Evolutionary conservation across 2,797 vertebrate species (phyloP).

Genomic region (Rachycentron canadum): DNA sequence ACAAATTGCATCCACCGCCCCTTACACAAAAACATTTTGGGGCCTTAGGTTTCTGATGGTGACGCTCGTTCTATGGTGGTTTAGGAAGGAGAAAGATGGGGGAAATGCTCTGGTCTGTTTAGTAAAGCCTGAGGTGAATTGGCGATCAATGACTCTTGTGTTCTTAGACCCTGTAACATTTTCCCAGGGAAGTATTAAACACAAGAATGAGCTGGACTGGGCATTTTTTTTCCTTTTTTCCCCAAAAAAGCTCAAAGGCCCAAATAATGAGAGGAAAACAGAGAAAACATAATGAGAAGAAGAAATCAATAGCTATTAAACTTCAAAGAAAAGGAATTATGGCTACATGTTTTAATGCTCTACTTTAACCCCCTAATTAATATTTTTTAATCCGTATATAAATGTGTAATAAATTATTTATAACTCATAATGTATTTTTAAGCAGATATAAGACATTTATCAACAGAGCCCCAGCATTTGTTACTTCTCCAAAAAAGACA

Average conservation of each 20-base stretch:
- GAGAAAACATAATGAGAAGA: constrained; percentile 12
- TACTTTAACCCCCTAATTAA: too few species aligned
- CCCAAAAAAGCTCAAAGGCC: constrained; percentile 17
- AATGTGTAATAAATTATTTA: too few species aligned
- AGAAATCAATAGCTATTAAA: neutral
- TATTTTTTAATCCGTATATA: too few species aligned
- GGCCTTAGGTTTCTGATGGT: constrained; percentile 57
- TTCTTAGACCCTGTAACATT: constrained; percentile 60
- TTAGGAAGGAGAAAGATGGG: constrained; percentile 60
- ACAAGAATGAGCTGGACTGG: constrained; percentile 38
- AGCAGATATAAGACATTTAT: too few species aligned
- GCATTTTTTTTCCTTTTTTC: constrained; percentile 8
- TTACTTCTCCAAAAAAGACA: neutral
- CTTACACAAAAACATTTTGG: constrained; percentile 73
- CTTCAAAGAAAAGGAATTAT: neutral
- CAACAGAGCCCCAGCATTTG: neutral
- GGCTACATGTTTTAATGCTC: neutral
- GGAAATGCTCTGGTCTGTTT: constrained; percentile 59
- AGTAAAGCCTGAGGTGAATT: constrained; percentile 72
- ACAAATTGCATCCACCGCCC: constrained; percentile 83
- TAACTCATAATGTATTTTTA: neutral
- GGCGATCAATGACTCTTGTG: constrained; percentile 66
- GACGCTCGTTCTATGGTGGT: constrained; percentile 59
- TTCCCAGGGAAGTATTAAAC: constrained; percentile 75
- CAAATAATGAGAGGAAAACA: constrained; percentile 7